Percentiles rank a stretch among this genome's conserved stretches.
Evolutionary conservation across 2,797 vertebrate genomes (phyloP).

Genomic region (Hydrophis major): DNA sequence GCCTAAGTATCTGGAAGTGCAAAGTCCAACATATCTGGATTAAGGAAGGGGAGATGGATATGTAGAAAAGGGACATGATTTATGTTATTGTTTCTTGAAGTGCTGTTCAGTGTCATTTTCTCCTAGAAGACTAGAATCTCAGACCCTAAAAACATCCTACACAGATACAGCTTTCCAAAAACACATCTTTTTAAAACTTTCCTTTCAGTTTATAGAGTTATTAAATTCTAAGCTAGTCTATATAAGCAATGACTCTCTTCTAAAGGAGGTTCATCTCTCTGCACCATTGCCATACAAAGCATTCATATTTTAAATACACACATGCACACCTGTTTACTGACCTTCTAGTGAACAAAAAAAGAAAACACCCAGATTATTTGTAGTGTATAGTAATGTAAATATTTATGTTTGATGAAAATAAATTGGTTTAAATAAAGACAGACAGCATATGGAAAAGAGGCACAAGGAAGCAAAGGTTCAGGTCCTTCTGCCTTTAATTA

Average conservation of each 20-base stretch:
- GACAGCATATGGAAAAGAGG: constrained; percentile 54
- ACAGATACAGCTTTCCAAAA: background rate
- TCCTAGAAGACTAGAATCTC: background rate
- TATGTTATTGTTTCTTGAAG: background rate
- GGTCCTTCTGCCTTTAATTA: constrained; percentile 69
- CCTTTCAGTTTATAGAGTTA: background rate
- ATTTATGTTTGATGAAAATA: background rate
- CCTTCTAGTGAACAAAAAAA: background rate
- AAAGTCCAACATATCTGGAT: background rate
- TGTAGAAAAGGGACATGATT: background rate
- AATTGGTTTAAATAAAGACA: background rate
- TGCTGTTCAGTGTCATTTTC: background rate
- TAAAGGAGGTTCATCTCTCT: background rate
- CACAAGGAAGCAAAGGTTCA: constrained; percentile 56
- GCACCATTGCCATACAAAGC: background rate
- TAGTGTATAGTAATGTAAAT: background rate
- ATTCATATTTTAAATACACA: background rate
- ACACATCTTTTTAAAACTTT: background rate
- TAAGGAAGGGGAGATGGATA: background rate
- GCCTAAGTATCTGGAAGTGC: background rate
- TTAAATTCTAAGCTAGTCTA: background rate
- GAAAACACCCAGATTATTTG: background rate
- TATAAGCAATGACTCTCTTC: background rate
- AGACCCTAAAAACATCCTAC: background rate
- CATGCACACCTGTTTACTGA: background rate